A percentile compares a stretch with the other conserved stretches of the same genome.
Evolutionary conservation across 2,797 vertebrate genomes (phyloP).

Genomic region (Microctenopoma lineatum): DNA sequence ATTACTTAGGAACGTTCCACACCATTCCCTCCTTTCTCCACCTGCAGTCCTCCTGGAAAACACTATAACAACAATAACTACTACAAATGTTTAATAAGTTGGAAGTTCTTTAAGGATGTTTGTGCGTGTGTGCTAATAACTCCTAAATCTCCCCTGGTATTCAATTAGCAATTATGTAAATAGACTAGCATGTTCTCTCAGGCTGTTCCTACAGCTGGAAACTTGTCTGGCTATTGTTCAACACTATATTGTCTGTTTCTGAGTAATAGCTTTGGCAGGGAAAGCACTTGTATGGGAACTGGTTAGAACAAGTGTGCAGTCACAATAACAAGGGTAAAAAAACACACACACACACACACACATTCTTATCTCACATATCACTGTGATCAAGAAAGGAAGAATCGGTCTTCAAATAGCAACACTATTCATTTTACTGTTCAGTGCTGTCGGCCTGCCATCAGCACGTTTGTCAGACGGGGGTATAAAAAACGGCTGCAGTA

Average conservation of each 20-base stretch:
- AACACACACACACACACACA: constrained; percentile 7
- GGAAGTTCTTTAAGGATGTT: constrained; percentile 24
- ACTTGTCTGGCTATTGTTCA: constrained; percentile 81
- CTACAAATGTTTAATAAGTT: constrained; percentile 36
- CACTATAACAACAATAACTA: constrained; percentile 25
- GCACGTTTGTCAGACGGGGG: constrained; percentile 64
- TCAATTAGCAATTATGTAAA: constrained; percentile 59
- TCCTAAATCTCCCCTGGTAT: constrained; percentile 37
- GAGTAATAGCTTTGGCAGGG: constrained; percentile 74
- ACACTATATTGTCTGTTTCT: constrained; percentile 75
- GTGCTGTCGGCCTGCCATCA: constrained; percentile 60
- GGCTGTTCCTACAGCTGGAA: constrained; percentile 69
- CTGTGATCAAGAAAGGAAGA: constrained; percentile 53
- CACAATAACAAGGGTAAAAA: constrained; percentile 71
- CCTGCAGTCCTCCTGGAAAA: constrained; percentile 50
- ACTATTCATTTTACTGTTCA: constrained; percentile 57
- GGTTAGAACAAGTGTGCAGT: constrained; percentile 79
- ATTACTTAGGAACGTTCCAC: constrained; percentile 83
- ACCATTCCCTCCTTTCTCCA: constrained; percentile 50
- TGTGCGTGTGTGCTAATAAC: constrained; percentile 24
- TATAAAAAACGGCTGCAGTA: constrained; percentile 63
- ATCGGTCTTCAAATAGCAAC: constrained; percentile 54
- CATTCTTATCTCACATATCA: constrained; percentile 67
- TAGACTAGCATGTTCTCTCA: constrained; percentile 70
- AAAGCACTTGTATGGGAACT: constrained; percentile 72